Conservation (phyloP, 2,888 invertebrate genomes). For the Eupithecia centaureata region DNA sequence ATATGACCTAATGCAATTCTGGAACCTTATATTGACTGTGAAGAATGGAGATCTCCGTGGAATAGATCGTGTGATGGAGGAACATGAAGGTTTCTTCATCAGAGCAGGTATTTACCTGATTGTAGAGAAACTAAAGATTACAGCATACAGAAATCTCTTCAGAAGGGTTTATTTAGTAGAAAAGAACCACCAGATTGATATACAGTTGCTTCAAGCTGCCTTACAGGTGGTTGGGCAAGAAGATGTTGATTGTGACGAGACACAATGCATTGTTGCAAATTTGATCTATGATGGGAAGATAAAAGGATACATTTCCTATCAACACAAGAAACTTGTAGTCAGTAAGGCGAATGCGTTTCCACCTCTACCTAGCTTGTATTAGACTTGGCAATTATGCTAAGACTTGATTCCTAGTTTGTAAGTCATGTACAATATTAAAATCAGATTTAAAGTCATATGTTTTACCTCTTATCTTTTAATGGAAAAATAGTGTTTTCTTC, state of each 20-base stretch:
- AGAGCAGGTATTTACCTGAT: slow-evolving; percentile 98
- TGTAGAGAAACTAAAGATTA: slow-evolving; percentile 97
- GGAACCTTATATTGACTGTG: slow-evolving; percentile 94
- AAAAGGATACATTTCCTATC: slow-evolving; percentile 98
- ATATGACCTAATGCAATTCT: slow-evolving; percentile 95
- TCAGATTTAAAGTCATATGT: not conserved
- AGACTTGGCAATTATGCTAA: slow-evolving; percentile 28
- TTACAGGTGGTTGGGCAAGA: slow-evolving; percentile 91
- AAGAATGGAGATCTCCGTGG: slow-evolving; percentile 94
- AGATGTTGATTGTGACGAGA: slow-evolving; percentile 96
- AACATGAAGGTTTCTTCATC: slow-evolving; percentile 96
- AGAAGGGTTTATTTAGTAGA: slow-evolving; percentile 92
- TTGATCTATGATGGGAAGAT: slow-evolving; percentile 98
- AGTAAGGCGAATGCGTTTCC: slow-evolving; percentile 99
- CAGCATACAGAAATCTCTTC: slow-evolving; percentile 97
- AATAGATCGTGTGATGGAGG: slow-evolving; percentile 92
- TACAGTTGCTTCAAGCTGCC: slow-evolving; percentile 92
- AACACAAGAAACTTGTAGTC: slow-evolving; percentile 98
- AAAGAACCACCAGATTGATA: slow-evolving; percentile 94
- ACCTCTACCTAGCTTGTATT: slow-evolving; percentile 85
- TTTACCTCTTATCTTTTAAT: not conserved
- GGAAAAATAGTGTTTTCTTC: too few species aligned
- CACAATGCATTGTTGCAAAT: slow-evolving; percentile 98
- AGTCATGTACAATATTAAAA: not conserved
- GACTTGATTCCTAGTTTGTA: not conserved